A percentile compares a stretch with the other conserved stretches of the same genome.
phyloP scores from a whole-genome alignment of 2,113 vertebrate species.

The Castor canadensis region DNA sequence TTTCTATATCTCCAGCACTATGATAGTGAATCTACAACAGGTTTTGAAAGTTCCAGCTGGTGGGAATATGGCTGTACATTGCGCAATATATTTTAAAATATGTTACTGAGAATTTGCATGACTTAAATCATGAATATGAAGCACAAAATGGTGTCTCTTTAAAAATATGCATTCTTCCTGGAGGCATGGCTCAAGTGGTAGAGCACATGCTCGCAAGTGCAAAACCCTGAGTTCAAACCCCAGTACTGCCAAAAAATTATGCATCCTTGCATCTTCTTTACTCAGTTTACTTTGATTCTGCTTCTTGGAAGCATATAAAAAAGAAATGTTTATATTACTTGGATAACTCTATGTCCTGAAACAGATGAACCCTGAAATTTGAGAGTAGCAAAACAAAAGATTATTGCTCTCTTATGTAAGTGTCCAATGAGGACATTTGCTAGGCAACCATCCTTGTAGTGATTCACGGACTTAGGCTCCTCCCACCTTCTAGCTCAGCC shows the following conservation, averaged over 20 bases:
- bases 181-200: too few species aligned
- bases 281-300: neutral
- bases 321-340: neutral
- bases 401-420: neutral
- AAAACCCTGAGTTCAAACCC: too few species aligned
- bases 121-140: neutral
- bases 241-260: too few species aligned
- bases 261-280: neutral
- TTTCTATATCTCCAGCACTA: neutral
- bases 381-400: neutral
- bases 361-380: neutral
- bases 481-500: neutral
- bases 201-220: too few species aligned
- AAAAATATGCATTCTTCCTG: neutral
- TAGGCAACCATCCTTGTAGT: neutral
- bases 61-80: slow-evolving; percentile 64
- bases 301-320: neutral
- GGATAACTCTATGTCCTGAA: neutral
- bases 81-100: neutral
- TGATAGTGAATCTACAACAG: neutral
- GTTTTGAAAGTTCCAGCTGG: slow-evolving; percentile 41
- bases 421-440: neutral
- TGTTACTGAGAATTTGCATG: neutral
- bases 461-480: neutral
- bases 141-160: neutral